A percentile compares a stretch with the other conserved stretches of the same genome.
Evolutionary conservation across 2,113 vertebrate genomes (phyloP).

Genomic region (Dasypus novemcinctus): DNA sequence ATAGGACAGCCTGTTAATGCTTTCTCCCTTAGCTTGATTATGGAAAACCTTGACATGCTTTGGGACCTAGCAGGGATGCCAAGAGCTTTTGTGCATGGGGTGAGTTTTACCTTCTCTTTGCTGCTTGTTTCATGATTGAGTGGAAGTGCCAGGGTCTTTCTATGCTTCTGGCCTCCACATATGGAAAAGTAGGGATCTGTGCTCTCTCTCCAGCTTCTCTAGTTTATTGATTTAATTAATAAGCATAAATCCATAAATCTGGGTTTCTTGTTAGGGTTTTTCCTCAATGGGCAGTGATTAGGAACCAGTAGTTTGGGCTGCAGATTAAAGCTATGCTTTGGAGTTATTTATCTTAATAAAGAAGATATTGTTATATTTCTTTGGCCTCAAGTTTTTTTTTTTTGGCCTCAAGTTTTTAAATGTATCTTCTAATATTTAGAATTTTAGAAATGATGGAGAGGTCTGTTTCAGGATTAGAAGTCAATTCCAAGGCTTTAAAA

Average conservation of each 20-base stretch:
- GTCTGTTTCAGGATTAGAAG: too few species aligned
- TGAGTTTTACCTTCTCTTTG: not conserved
- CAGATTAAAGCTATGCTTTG: not conserved
- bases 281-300: not conserved
- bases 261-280: not conserved
- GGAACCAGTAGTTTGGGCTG: not conserved
- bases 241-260: too few species aligned
- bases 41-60: not conserved
- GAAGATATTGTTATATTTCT: not conserved
- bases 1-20: rapidly evolving
- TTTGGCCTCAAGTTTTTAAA: not conserved
- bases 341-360: not conserved
- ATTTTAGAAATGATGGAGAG: not conserved
- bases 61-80: not conserved
- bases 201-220: not conserved
- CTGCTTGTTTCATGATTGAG: not conserved
- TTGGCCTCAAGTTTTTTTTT: too few species aligned
- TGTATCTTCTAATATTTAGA: not conserved
- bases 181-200: not conserved
- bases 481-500: not conserved
- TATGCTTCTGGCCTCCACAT: too few species aligned
- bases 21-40: not conserved
- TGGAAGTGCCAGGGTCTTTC: not conserved
- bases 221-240: not conserved
- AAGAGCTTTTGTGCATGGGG: not conserved